Conservation (phyloP, 30 jellyfish, hydroid and myxozoan species). For the Thelohanellus kitauei region DNA sequence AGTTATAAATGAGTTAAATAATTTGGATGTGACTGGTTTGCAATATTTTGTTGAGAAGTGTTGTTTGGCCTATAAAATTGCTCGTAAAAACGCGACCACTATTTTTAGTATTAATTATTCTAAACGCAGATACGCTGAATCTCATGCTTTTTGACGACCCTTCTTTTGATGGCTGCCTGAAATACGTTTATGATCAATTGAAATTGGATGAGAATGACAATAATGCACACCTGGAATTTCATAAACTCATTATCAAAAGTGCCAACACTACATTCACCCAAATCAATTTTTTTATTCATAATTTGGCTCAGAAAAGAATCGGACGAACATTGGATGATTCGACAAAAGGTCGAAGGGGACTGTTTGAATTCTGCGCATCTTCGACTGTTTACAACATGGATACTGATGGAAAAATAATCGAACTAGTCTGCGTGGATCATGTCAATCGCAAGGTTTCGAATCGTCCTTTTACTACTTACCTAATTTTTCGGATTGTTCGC, state of each 20-base stretch:
- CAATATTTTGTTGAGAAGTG: conserved; percentile 60
- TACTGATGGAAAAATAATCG: too few relatives aligned
- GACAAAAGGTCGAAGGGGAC: too few relatives aligned
- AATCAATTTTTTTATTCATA: conserved; percentile 59
- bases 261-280: conserved; percentile 58
- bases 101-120: too few relatives aligned
- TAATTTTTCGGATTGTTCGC: too few relatives aligned
- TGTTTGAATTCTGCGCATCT: too few relatives aligned
- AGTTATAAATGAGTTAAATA: conserved; percentile 51
- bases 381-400: too few relatives aligned
- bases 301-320: conserved; percentile 82
- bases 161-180: conserved; percentile 24
- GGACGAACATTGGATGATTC: too few relatives aligned
- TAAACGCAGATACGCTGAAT: too few relatives aligned
- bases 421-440: too few relatives aligned
- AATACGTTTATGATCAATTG: conserved; percentile 27
- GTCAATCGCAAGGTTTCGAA: too few relatives aligned
- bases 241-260: conserved; percentile 48
- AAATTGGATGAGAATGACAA: conserved; percentile 29
- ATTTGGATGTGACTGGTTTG: conserved; percentile 21
- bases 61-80: conserved; percentile 40
- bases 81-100: conserved; percentile 24
- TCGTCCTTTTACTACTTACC: too few relatives aligned
- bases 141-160: too few relatives aligned
- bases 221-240: conserved; percentile 38